A percentile compares a stretch with the other conserved stretches of the same genome.
These are phyloP conservation scores for Andrena cerasifolii DNA, from an alignment of 1,140 invertebrate genomes.

Conservation along the genomic window DNA sequence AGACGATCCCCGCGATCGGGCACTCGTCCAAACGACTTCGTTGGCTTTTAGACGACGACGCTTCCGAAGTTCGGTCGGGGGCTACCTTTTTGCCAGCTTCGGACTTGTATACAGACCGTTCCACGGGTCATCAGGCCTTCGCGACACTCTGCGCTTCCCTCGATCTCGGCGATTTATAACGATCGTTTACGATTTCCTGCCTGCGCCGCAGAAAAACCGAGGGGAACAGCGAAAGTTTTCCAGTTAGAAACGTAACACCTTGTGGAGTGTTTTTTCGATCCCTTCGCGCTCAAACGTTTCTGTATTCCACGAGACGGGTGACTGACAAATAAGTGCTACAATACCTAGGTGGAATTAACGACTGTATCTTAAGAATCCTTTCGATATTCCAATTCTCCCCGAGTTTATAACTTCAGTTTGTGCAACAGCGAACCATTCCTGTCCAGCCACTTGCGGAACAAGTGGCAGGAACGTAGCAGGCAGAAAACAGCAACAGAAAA, in stretches of 20 bases:
- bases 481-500: slow-evolving; percentile 3
- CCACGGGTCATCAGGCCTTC: slow-evolving; percentile 43
- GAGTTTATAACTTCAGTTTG: too few species aligned
- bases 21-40: slow-evolving; percentile 46
- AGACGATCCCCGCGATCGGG: slow-evolving; percentile 23
- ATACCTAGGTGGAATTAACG: too few species aligned
- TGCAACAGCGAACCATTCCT: too few species aligned
- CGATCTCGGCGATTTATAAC: slow-evolving; percentile 28
- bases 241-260: not conserved
- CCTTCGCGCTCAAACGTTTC: too few species aligned
- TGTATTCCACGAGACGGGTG: not conserved
- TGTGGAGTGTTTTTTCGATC: not conserved
- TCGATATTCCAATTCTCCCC: too few species aligned
- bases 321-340: too few species aligned
- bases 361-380: too few species aligned
- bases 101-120: slow-evolving; percentile 26
- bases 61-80: slow-evolving; percentile 9
- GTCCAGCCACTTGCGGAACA: too few species aligned
- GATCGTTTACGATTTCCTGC: slow-evolving; percentile 43
- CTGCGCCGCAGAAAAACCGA: too few species aligned
- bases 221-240: not conserved
- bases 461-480: not conserved
- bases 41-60: slow-evolving; percentile 20
- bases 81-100: slow-evolving; percentile 20
- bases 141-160: slow-evolving; percentile 11